These are phyloP conservation scores for Neotoma lepida DNA, from an alignment of 2,113 vertebrate genomes.

Conservation along the genomic window DNA sequence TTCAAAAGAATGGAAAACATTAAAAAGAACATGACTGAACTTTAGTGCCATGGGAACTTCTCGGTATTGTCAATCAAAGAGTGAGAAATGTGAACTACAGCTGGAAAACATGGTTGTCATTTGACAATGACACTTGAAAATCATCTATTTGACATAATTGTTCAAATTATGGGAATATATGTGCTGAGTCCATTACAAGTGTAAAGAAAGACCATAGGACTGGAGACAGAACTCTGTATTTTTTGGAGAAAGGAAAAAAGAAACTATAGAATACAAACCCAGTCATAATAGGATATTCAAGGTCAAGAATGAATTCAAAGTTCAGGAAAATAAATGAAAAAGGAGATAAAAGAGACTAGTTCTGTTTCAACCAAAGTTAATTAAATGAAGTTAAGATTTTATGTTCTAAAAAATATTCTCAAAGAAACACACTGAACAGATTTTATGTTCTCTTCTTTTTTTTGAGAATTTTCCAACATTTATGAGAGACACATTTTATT, in stretches of 20 bases:
- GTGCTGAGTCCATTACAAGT: neutral
- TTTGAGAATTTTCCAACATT: constrained; percentile 72
- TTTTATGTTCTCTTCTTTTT: constrained; percentile 72
- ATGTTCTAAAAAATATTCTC: constrained; percentile 61
- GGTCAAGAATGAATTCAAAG: neutral
- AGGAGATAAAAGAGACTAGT: neutral
- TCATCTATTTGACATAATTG: neutral
- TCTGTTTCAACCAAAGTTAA: constrained; percentile 57
- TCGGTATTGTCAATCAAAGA: neutral
- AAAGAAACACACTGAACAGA: constrained; percentile 64
- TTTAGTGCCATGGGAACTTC: neutral
- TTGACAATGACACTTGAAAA: constrained; percentile 45
- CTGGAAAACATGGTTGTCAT: neutral
- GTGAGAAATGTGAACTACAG: neutral
- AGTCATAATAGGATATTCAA: neutral
- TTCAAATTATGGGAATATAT: neutral
- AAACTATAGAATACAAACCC: neutral
- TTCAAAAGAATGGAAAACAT: neutral
- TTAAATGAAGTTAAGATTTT: constrained; percentile 53
- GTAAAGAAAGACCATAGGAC: neutral
- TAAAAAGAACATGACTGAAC: neutral
- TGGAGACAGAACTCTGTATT: neutral
- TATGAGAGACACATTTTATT: constrained; percentile 73
- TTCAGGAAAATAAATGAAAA: neutral
- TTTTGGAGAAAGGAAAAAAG: neutral